Base-by-base conservation (phyloP, 2,113 vertebrate species). In the Emydura subglobosa region DNA sequence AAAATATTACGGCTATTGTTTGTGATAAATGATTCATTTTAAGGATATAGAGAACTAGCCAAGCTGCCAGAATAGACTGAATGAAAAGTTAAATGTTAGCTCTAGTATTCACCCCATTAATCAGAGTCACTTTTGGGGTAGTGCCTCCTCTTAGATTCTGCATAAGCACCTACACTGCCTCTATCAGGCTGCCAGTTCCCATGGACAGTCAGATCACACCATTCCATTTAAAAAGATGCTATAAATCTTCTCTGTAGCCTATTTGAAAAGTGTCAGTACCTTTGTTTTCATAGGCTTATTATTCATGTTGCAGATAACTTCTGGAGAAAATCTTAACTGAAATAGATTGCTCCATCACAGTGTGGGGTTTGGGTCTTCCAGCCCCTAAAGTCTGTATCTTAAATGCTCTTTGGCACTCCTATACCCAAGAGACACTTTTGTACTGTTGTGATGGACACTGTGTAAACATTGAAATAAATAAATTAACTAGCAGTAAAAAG, bases 321-420 rank as follows among this genome's bases (percentile, higher is more conserved):
- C 95, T 91, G 96, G 92, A 96, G 93, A 97, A 97, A 97, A 96
- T 90, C 88, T 79, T 97, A 61, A 96, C 88, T 0, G 0, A 98
- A 97, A 95, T 94, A 96, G 96, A 91, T 93, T 91, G 81, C 92
- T 95, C 96, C 90, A 81, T 96, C 95, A 97, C 97, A 97, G 94
- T 94, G 79, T 94, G 94, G 81, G 87, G 19, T 78, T 80, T 90
- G 92, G 91, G 96, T 95, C 96, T 95, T 97, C 97, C 96, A 95
- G 95, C 95, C 94, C 96, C 95, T 97, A 96, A 87, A 95, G 94
- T 95, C 97, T 96, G 91, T 94, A 95, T 94, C 68, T 94, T 94
- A 92, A 96, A 97, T 94, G 93, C 82, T 95, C 95, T 96, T 96
- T 96, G 93, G 93, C 85, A 94, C 76, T 95, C 91, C 47, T 0